phyloP scores from a whole-genome alignment of 2,113 vertebrate species.

The Spea multiplicata region DNA sequence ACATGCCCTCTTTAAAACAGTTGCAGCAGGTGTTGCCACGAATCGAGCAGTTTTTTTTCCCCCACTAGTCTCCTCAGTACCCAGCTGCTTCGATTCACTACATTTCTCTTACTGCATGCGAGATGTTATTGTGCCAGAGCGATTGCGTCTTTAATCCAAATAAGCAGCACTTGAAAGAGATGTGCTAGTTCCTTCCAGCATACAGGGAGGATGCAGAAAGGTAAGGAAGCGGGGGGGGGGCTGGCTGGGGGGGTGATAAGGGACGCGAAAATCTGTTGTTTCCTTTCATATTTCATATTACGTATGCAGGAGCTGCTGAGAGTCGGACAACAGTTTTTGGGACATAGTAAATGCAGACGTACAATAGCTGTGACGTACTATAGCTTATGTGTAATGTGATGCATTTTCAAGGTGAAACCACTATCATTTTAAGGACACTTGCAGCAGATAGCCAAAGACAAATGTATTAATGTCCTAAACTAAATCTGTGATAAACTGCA shows the following conservation, averaged over 20 bases:
- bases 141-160: slow-evolving; percentile 20
- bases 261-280: slow-evolving; percentile 45
- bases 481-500: slow-evolving; percentile 32
- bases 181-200: slow-evolving; percentile 43
- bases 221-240: slow-evolving; percentile 14
- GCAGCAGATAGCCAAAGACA: neutral
- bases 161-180: slow-evolving; percentile 37
- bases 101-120: slow-evolving; percentile 22
- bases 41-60: slow-evolving; percentile 9
- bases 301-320: slow-evolving; percentile 41
- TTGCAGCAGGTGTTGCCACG: slow-evolving; percentile 29
- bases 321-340: slow-evolving; percentile 25
- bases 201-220: slow-evolving; percentile 47
- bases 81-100: slow-evolving; percentile 24
- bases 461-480: slow-evolving; percentile 22
- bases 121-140: slow-evolving; percentile 18
- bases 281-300: slow-evolving; percentile 41
- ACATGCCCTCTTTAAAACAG: slow-evolving; percentile 1
- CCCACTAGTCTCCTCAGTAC: slow-evolving; percentile 8
- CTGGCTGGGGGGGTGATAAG: slow-evolving; percentile 9
- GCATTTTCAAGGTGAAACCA: slow-evolving; percentile 37
- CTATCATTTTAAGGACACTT: slow-evolving; percentile 30
- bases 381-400: slow-evolving; percentile 44
- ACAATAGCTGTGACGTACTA: slow-evolving; percentile 18
- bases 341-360: slow-evolving; percentile 34